A percentile compares a stretch with the other conserved stretches of the same genome.
Conservation (phyloP, 2,888 invertebrate genomes). For the Cabera pusaria region DNA sequence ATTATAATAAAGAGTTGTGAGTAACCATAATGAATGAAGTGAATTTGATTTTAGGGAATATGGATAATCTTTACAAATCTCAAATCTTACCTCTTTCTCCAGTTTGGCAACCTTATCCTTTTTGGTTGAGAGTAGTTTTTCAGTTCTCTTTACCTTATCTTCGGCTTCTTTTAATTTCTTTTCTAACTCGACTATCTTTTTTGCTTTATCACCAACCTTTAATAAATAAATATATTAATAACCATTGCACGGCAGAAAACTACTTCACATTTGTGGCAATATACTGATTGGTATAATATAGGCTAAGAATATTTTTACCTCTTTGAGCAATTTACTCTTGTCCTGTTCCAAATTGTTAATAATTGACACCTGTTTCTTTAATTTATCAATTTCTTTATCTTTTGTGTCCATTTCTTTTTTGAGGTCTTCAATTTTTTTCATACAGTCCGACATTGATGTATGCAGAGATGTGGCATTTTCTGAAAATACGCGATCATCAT, state of each 20-base stretch:
- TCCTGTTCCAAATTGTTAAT: slow-evolving; percentile 77
- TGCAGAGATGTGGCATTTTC: slow-evolving; percentile 82
- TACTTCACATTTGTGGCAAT: too few relatives aligned
- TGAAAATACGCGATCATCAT: too few relatives aligned
- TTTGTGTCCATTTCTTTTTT: slow-evolving; percentile 86
- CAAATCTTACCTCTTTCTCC: slow-evolving; percentile 85
- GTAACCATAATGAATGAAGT: slow-evolving; percentile 10
- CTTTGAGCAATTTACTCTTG: slow-evolving; percentile 83
- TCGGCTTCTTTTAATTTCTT: slow-evolving; percentile 87
- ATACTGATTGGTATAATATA: too few relatives aligned
- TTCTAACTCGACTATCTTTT: slow-evolving; percentile 85
- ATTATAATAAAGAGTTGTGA: slow-evolving; percentile 34
- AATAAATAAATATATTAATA: slow-evolving; percentile 25
- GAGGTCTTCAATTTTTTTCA: slow-evolving; percentile 85
- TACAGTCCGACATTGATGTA: slow-evolving; percentile 78
- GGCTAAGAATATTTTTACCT: slow-evolving; percentile 62
- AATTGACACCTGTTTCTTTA: slow-evolving; percentile 83
- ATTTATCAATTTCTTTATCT: slow-evolving; percentile 84
- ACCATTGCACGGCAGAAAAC: too few relatives aligned
- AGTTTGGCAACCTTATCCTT: slow-evolving; percentile 84
- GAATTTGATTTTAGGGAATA: too few relatives aligned
- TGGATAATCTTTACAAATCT: too few relatives aligned
- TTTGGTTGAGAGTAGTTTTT: slow-evolving; percentile 78
- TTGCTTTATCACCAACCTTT: slow-evolving; percentile 85
- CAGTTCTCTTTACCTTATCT: slow-evolving; percentile 84